phyloP scores from a whole-genome alignment of 2,113 vertebrate genomes.

The Microtus oregoni region DNA sequence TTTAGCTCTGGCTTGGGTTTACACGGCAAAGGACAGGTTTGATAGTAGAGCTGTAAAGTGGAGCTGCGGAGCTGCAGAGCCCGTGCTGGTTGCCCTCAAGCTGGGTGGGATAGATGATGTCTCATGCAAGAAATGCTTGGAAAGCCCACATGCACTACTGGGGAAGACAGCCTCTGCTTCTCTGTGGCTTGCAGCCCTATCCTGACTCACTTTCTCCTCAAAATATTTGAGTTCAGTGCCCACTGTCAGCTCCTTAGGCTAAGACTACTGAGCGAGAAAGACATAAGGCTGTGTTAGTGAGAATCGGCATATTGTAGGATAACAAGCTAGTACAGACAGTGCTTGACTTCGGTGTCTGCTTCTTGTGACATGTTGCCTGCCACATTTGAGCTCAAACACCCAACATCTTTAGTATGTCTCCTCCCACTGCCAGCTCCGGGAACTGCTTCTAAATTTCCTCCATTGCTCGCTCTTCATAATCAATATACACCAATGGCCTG shows the following conservation, averaged over 20 bases:
- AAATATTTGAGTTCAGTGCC: not conserved
- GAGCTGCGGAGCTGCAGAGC: not conserved
- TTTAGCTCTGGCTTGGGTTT: not conserved
- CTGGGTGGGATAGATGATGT: no score
- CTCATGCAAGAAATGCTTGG: not conserved
- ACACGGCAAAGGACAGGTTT: no score
- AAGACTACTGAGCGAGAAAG: not conserved
- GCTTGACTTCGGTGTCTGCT: not conserved
- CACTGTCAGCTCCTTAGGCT: not conserved
- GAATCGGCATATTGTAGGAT: not conserved
- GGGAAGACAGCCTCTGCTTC: not conserved
- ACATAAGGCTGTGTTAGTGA: not conserved
- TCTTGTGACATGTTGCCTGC: not conserved
- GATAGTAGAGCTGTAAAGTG: not conserved
- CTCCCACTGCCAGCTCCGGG: no score
- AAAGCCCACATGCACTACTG: not conserved
- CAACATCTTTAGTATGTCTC: not conserved
- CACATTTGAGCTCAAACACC: not conserved
- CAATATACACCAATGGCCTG: not conserved
- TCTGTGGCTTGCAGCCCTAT: not conserved
- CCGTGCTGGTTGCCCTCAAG: not conserved
- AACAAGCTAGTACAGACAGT: fast-evolving
- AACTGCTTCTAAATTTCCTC: not conserved
- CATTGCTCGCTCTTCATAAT: not conserved
- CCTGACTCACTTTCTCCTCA: not conserved